Evolutionary conservation across 2,888 invertebrate species (phyloP), one percentile per base, ranked within the genome.

Genomic region (Chrysopilus asiliformis): DNA sequence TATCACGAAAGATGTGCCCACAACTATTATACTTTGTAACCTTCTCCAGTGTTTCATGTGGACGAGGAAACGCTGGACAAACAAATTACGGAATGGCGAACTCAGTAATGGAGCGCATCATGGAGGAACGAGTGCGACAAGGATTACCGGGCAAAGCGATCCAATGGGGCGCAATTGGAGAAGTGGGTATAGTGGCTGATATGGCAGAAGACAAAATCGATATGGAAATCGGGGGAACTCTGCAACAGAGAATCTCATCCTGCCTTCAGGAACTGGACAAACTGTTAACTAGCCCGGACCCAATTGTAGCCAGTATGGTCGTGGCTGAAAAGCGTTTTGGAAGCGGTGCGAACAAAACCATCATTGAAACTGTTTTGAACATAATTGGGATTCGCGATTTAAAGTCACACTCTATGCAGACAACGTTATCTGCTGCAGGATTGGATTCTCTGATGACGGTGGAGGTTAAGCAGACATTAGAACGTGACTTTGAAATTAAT

Each of bases 401-500:
- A 52, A 83, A 78, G 60, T 72, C 72, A 0, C 71, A 76, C 2
- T 79, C 80, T 31, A 68, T 73, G 41, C 74, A 77, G 51, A 71
- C 77, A 2, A 75, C 79, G 0, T 66, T 97, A 2, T 83, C 87
- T 2, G 94, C 95, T 56, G 67, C 97, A 43, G 95, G 95, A 25
- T 84, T 97, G 78, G 94, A 97, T 65, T 94, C 94, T 2, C 77
- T 95, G 68, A 94, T 91, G 89, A 89, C 86, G 0, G 87, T 93
- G 0, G 94, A 97, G 64, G 87, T 97, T 47, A 93, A 91, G 49
- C 91, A 93, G 61, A 81, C 82, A 0, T 60, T 93, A 2, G 91
- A 93, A 57, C 68, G 87, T 49, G 85, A 90, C 56, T 90, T 81
- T 55, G 90, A 93, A 53, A 66, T 94, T 34, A 77, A 79, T 55